These are phyloP conservation scores for Lepas anatifera DNA, from an alignment of 2,888 invertebrate genomes.

Conservation along the genomic window DNA sequence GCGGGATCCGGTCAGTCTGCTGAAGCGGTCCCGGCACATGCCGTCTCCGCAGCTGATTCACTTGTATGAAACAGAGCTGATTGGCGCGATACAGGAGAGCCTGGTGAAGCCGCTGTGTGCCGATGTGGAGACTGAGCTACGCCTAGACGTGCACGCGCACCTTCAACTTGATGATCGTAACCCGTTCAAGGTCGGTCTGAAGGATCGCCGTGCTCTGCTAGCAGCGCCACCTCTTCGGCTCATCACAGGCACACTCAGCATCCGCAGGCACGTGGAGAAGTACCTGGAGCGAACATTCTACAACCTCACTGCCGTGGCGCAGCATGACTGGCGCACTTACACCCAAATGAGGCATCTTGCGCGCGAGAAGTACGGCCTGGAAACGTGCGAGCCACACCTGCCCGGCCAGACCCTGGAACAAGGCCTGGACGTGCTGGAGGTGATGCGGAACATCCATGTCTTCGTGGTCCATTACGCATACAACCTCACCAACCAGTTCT, in stretches of 20 bases:
- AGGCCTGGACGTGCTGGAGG: constrained; percentile 90
- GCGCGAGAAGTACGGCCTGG: constrained; percentile 61
- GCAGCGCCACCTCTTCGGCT: neutral
- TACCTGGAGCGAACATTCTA: constrained; percentile 92
- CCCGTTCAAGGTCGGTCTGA: constrained; percentile 46
- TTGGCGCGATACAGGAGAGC: constrained; percentile 66
- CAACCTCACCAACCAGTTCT: constrained; percentile 91
- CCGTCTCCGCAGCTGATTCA: constrained; percentile 5
- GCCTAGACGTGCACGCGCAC: constrained; percentile 84
- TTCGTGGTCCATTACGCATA: constrained; percentile 90
- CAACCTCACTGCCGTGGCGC: constrained; percentile 89
- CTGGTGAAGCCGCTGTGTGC: constrained; percentile 52
- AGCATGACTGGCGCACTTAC: constrained; percentile 96
- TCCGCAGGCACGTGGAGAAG: constrained; percentile 54
- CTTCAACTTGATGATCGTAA: constrained; percentile 52
- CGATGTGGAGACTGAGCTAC: constrained; percentile 77
- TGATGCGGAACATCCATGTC: constrained; percentile 89
- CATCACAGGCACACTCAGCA: neutral
- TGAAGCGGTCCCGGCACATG: constrained; percentile 6
- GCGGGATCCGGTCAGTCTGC: neutral
- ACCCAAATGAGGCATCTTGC: constrained; percentile 93
- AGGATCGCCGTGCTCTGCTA: constrained; percentile 34
- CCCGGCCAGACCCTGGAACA: constrained; percentile 93
- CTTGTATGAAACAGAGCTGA: constrained; percentile 41
- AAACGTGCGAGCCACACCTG: constrained; percentile 78